Evolutionary conservation across 1,140 invertebrate genomes (phyloP).

Genomic region (Drosophila asahinai): DNA sequence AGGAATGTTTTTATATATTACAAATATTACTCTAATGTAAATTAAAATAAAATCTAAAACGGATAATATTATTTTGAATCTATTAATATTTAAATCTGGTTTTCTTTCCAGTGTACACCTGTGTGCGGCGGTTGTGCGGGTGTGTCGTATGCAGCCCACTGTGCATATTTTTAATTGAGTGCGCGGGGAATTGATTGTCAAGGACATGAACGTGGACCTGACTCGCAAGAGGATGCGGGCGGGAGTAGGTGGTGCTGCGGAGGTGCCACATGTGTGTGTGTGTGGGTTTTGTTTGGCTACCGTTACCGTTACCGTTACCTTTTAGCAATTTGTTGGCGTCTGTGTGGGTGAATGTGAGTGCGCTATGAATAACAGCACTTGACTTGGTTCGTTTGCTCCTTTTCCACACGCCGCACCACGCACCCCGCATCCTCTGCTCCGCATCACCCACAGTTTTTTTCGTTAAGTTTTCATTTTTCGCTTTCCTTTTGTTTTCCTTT

Average conservation of each 20-base stretch:
- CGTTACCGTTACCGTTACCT: constrained; percentile 71
- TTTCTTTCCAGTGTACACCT: background rate
- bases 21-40: background rate
- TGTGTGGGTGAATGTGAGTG: constrained; percentile 46
- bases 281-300: constrained; percentile 60
- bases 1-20: too few species aligned
- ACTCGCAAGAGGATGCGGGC: constrained; percentile 44
- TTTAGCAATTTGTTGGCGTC: constrained; percentile 68
- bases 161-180: constrained; percentile 83
- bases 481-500: constrained; percentile 28
- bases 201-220: constrained; percentile 77
- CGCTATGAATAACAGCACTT: constrained; percentile 78
- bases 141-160: constrained; percentile 67
- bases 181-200: constrained; percentile 82
- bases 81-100: background rate
- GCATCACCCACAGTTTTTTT: constrained; percentile 32
- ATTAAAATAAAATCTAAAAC: background rate
- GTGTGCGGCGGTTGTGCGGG: constrained; percentile 16
- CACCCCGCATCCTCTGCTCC: constrained; percentile 1
- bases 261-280: constrained; percentile 42
- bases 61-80: background rate
- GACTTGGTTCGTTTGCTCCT: constrained; percentile 66
- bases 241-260: constrained; percentile 13
- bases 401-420: constrained; percentile 12
- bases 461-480: constrained; percentile 38